phyloP scores from a whole-genome alignment of 2,888 invertebrate genomes.

The Cephus nigrinus region DNA sequence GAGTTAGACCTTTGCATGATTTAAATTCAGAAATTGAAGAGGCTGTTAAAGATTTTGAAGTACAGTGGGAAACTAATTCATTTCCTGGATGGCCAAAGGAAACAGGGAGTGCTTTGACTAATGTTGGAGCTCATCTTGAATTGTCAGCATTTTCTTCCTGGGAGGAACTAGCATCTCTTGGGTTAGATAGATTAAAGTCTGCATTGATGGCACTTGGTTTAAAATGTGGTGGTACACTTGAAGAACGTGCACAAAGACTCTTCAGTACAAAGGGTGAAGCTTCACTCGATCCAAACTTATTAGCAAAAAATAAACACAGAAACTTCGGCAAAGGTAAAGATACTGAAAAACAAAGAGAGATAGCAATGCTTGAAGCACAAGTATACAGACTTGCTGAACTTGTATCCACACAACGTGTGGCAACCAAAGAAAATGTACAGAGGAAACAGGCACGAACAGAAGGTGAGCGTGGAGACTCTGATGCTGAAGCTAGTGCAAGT shows the following conservation, averaged over 20 bases:
- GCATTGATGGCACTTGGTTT: slow-evolving; percentile 95
- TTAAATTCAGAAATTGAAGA: slow-evolving; percentile 82
- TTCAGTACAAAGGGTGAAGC: slow-evolving; percentile 96
- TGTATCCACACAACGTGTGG: slow-evolving; percentile 84
- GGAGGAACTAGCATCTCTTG: slow-evolving; percentile 96
- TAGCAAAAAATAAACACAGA: slow-evolving; percentile 90
- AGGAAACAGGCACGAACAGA: slow-evolving; percentile 96
- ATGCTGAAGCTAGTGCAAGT: slow-evolving; percentile 85
- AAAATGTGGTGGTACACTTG: slow-evolving; percentile 98
- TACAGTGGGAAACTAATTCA: slow-evolving; percentile 88
- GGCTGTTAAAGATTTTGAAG: slow-evolving; percentile 83
- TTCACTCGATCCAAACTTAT: slow-evolving; percentile 89
- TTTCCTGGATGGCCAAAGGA: slow-evolving; percentile 99
- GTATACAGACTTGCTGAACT: slow-evolving; percentile 89
- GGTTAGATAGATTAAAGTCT: slow-evolving; percentile 96
- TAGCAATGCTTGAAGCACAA: slow-evolving; percentile 89
- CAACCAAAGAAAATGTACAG: slow-evolving; percentile 98
- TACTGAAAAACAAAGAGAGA: slow-evolving; percentile 82
- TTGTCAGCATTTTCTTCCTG: slow-evolving; percentile 97
- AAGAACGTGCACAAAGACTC: slow-evolving; percentile 95
- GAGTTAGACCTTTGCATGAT: slow-evolving; percentile 89
- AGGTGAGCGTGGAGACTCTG: slow-evolving; percentile 92
- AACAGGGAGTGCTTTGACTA: slow-evolving; percentile 90
- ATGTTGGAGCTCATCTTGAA: slow-evolving; percentile 96
- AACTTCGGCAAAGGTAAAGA: slow-evolving; percentile 73